Evolutionary conservation across 2,797 vertebrate genomes (phyloP).

Genomic region (Poeciliopsis paucimaculata): DNA sequence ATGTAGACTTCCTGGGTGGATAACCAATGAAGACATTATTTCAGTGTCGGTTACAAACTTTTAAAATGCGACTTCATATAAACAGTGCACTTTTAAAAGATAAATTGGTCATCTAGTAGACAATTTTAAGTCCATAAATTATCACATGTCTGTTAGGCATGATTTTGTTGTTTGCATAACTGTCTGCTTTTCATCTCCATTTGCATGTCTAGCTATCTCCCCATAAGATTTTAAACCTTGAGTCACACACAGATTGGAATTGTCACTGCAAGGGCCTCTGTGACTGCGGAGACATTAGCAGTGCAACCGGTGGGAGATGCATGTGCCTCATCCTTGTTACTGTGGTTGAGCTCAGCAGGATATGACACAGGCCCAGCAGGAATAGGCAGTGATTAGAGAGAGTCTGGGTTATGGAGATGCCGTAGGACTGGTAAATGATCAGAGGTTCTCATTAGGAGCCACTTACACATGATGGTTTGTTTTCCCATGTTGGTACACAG

Average conservation of each 20-base stretch:
- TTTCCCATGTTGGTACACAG: conserved; percentile 17
- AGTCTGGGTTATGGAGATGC: conserved; percentile 57
- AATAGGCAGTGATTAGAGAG: conserved; percentile 68
- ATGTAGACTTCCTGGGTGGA: no score
- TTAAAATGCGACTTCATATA: background rate
- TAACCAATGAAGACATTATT: background rate
- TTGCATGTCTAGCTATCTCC: conserved; percentile 38
- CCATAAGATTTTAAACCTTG: conserved; percentile 45
- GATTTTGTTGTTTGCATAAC: background rate
- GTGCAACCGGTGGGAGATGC: conserved; percentile 66
- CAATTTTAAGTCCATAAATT: background rate
- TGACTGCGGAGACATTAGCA: conserved; percentile 68
- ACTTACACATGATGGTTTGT: conserved; percentile 22
- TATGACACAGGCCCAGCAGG: conserved; percentile 71
- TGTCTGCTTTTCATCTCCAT: conserved; percentile 37
- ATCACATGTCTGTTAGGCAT: background rate
- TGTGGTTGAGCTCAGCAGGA: conserved; percentile 63
- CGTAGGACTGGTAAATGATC: conserved; percentile 58
- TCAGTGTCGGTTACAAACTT: background rate
- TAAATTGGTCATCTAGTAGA: background rate
- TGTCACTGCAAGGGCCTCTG: conserved; percentile 64
- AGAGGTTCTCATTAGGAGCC: conserved; percentile 55
- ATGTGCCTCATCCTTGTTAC: conserved; percentile 71
- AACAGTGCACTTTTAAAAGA: background rate
- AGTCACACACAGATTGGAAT: conserved; percentile 52